These are phyloP conservation scores for Acronicta psi DNA, from an alignment of 2,888 invertebrate species.

Conservation along the genomic window DNA sequence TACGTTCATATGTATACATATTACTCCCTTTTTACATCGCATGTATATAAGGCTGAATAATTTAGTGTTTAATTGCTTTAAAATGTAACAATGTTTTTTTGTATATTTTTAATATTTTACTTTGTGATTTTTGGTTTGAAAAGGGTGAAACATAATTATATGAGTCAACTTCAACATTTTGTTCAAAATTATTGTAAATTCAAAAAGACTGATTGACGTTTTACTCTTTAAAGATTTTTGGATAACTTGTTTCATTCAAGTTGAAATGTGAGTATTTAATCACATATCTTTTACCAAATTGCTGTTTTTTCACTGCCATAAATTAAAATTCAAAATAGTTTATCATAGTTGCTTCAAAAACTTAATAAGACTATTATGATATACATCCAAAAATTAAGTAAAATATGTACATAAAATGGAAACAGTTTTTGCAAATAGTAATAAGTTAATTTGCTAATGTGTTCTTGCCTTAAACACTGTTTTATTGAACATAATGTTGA, in stretches of 20 bases:
- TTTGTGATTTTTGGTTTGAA: conserved; percentile 40
- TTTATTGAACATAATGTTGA: conserved; percentile 18
- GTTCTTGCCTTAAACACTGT: not conserved
- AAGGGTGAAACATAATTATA: conserved; percentile 22
- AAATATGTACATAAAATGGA: too few relatives aligned
- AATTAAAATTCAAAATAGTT: not conserved
- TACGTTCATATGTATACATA: conserved; percentile 66
- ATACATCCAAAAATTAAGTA: too few relatives aligned
- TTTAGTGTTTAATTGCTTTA: conserved; percentile 70
- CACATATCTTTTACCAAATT: not conserved
- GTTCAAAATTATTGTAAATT: conserved; percentile 19
- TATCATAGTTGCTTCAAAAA: too few relatives aligned
- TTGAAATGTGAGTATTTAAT: not conserved
- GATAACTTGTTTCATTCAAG: not conserved
- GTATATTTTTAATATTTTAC: conserved; percentile 32
- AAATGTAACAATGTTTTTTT: conserved; percentile 44
- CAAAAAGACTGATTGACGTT: conserved; percentile 19
- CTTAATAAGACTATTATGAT: too few relatives aligned
- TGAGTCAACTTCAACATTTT: conserved; percentile 14
- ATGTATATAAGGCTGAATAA: conserved; percentile 81
- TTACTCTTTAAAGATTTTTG: not conserved
- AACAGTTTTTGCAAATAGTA: too few relatives aligned
- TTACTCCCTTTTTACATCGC: conserved; percentile 67
- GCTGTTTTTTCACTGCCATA: conserved; percentile 2
- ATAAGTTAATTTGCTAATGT: too few relatives aligned